Percentiles rank a stretch among this genome's conserved stretches.
phyloP scores from a whole-genome alignment of 2,113 vertebrate genomes.

The Thalassarche chlororhynchos region DNA sequence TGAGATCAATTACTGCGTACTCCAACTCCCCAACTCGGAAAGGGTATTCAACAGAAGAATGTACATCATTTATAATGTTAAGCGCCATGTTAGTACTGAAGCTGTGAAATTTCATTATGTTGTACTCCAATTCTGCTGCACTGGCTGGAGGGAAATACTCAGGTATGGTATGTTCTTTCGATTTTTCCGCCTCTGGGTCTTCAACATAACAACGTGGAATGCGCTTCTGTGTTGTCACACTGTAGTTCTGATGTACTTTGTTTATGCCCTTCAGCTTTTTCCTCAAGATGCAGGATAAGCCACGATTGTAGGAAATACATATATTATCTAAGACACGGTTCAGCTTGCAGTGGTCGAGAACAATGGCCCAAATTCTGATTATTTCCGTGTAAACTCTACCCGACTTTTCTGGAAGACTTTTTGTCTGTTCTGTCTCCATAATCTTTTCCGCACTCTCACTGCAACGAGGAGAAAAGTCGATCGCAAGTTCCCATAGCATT shows the following conservation, averaged over 20 bases:
- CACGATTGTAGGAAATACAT: slow-evolving; percentile 78
- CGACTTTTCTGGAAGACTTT: slow-evolving; percentile 18
- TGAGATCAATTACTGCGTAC: slow-evolving; percentile 78
- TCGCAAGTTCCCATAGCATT: slow-evolving; percentile 83
- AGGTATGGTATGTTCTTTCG: neutral
- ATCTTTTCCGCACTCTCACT: slow-evolving; percentile 80
- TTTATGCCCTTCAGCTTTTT: slow-evolving; percentile 82
- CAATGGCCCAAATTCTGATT: slow-evolving; percentile 84
- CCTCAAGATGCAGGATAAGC: slow-evolving; percentile 75
- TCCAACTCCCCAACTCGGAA: slow-evolving; percentile 84
- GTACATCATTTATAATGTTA: slow-evolving; percentile 79
- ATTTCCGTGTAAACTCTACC: slow-evolving; percentile 82
- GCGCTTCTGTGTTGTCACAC: slow-evolving; percentile 49
- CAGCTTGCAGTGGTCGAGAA: slow-evolving; percentile 80
- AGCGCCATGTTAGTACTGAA: slow-evolving; percentile 84
- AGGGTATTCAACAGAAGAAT: slow-evolving; percentile 77
- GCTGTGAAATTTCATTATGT: slow-evolving; percentile 85
- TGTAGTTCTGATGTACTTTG: slow-evolving; percentile 21
- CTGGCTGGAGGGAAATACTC: slow-evolving; percentile 84
- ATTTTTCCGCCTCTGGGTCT: slow-evolving; percentile 57
- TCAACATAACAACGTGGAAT: slow-evolving; percentile 80
- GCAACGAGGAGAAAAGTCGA: slow-evolving; percentile 85
- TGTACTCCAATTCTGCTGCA: slow-evolving; percentile 78
- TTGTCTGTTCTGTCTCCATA: slow-evolving; percentile 56
- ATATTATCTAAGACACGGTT: slow-evolving; percentile 69